These are phyloP conservation scores for Ceyx erithaca DNA, from an alignment of 2,797 vertebrate genomes.

Conservation along the genomic window DNA sequence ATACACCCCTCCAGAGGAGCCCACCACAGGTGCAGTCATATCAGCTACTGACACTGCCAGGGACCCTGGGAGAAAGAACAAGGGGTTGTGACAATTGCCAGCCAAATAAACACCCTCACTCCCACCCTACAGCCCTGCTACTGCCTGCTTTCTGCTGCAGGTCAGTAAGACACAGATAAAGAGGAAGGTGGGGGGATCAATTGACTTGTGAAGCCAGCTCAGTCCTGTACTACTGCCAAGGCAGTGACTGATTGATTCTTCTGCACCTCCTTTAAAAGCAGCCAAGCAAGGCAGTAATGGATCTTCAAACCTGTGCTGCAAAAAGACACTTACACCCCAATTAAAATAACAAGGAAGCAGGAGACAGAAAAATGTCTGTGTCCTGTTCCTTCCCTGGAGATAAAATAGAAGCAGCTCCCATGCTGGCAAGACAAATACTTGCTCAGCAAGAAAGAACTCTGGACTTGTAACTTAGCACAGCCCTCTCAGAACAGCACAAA, in stretches of 20 bases:
- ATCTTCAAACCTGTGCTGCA: neutral
- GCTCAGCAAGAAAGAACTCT: conserved; percentile 6
- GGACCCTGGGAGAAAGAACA: conserved; percentile 83
- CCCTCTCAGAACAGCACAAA: conserved; percentile 58
- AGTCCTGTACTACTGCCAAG: neutral
- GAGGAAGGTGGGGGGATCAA: neutral
- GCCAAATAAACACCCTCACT: neutral
- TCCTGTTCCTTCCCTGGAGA: neutral
- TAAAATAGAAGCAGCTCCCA: conserved; percentile 4
- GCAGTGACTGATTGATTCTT: neutral
- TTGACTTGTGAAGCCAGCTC: neutral
- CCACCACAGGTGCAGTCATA: conserved; percentile 95
- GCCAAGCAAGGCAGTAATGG: neutral
- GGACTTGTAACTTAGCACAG: conserved; percentile 48
- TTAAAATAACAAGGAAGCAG: neutral
- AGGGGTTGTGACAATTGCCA: neutral
- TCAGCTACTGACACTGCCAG: conserved; percentile 94
- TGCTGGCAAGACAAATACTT: conserved; percentile 57
- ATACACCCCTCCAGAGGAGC: conserved; percentile 97
- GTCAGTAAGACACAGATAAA: neutral
- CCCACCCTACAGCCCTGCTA: neutral
- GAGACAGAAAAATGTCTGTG: neutral
- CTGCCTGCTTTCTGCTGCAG: neutral
- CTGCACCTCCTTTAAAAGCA: conserved; percentile 2
- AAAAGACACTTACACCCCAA: neutral